Evolutionary conservation across 2,797 vertebrate genomes (phyloP).

Genomic region (Phataginus tricuspis): DNA sequence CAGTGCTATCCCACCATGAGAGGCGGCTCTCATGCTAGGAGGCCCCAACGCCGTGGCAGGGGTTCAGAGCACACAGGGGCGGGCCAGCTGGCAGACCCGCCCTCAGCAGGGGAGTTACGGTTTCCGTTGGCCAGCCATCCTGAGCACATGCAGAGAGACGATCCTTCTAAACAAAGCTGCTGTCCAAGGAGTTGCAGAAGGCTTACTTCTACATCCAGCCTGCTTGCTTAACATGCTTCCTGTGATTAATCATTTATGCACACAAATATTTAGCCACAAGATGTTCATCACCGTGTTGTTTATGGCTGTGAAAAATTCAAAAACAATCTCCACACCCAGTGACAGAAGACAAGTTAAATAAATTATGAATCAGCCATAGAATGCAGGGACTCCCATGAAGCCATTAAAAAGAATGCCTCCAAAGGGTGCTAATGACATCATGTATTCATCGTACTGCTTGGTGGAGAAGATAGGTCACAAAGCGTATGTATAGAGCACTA

Average conservation of each 20-base stretch:
- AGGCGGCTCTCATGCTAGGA: neutral
- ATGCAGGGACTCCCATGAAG: neutral
- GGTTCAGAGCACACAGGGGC: neutral
- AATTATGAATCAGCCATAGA: neutral
- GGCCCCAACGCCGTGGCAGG: neutral
- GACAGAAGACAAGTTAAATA: neutral
- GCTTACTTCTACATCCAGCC: slow-evolving; percentile 25
- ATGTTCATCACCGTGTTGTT: slow-evolving; percentile 31
- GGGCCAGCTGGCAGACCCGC: slow-evolving; percentile 8
- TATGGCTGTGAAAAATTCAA: neutral
- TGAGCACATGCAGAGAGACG: neutral
- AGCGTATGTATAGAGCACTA: neutral
- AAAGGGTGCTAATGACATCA: neutral
- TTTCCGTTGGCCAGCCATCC: neutral
- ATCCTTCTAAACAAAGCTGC: slow-evolving; percentile 19
- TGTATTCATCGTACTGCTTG: neutral
- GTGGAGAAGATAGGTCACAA: neutral
- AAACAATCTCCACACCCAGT: neutral
- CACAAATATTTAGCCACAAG: slow-evolving; percentile 2
- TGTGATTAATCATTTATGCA: neutral
- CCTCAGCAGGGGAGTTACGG: slow-evolving; percentile 28
- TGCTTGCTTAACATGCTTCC: neutral
- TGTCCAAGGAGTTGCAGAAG: neutral
- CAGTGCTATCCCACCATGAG: neutral
- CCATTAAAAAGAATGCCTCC: neutral